phyloP scores from a whole-genome alignment of 2,113 vertebrate species.

The Oryzias melastigma region DNA sequence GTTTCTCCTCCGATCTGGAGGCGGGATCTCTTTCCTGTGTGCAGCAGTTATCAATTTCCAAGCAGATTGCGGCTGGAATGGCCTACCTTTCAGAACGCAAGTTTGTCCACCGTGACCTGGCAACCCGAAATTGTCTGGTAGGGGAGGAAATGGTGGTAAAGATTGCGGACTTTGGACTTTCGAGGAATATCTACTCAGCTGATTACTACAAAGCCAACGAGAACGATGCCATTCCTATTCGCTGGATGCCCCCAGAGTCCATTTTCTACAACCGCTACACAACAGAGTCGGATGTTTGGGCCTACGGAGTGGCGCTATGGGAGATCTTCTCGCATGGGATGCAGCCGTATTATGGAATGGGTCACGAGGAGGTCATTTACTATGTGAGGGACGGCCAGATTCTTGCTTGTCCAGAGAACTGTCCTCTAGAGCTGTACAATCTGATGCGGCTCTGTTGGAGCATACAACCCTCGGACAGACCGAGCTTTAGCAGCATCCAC shows the following conservation, averaged over 20 bases:
- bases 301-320: slow-evolving; percentile 95
- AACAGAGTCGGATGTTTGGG: slow-evolving; percentile 96
- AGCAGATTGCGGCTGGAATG: slow-evolving; percentile 94
- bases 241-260: slow-evolving; percentile 98
- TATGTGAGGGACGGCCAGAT: slow-evolving; percentile 94
- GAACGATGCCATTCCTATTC: slow-evolving; percentile 95
- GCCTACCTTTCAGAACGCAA: slow-evolving; percentile 95
- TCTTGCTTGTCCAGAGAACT: slow-evolving; percentile 90
- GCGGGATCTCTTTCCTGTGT: slow-evolving; percentile 75
- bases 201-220: slow-evolving; percentile 99
- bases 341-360: slow-evolving; percentile 98
- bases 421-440: slow-evolving; percentile 93
- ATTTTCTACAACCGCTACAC: slow-evolving; percentile 99
- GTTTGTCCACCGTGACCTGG: slow-evolving; percentile 95
- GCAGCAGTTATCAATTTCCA: slow-evolving; percentile 89
- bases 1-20: slow-evolving; percentile 70
- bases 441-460: slow-evolving; percentile 98
- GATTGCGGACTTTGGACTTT: slow-evolving; percentile 96
- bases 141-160: slow-evolving; percentile 94
- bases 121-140: slow-evolving; percentile 95
- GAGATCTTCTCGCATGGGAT: slow-evolving; percentile 97
- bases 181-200: slow-evolving; percentile 94
- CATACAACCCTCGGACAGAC: slow-evolving; percentile 85
- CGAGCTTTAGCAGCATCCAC: slow-evolving; percentile 90
- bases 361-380: slow-evolving; percentile 97